These are phyloP conservation scores for Sussaba pulchella DNA, from an alignment of 2,888 invertebrate species.

Conservation along the genomic window DNA sequence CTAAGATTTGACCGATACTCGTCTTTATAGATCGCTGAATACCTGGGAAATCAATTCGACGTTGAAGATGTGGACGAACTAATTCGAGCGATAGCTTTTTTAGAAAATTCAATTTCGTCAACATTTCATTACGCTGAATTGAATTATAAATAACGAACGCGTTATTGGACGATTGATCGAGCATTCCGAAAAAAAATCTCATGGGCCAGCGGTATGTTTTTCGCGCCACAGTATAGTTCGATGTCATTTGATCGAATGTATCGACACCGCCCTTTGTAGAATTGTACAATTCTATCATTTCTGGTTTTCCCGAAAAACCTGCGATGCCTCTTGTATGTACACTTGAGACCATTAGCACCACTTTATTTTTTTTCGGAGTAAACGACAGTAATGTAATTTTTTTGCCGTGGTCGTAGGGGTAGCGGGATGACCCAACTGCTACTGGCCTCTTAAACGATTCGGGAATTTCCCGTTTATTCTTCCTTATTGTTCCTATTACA, in stretches of 20 bases:
- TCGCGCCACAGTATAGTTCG: too few species aligned
- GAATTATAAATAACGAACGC: constrained; percentile 4
- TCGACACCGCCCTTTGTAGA: constrained; percentile 8
- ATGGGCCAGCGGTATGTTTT: too few species aligned
- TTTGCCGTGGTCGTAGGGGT: constrained; percentile 32
- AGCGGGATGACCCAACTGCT: too few species aligned
- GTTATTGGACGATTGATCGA: constrained; percentile 26
- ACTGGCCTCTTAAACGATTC: too few species aligned
- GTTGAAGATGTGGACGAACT: constrained; percentile 16
- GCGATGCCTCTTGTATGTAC: constrained; percentile 16
- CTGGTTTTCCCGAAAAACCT: constrained; percentile 22
- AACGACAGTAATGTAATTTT: constrained; percentile 25
- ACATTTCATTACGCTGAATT: not conserved
- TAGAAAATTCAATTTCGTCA: not conserved
- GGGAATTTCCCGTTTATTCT: constrained; percentile 44
- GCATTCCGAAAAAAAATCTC: too few species aligned
- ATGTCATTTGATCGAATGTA: too few species aligned
- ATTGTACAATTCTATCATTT: constrained; percentile 38
- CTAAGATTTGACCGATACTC: not conserved
- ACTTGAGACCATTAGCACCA: constrained; percentile 18
- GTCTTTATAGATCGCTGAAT: not conserved
- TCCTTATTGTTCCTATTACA: too few species aligned
- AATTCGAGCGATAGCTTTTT: constrained; percentile 6
- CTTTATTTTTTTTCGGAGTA: constrained; percentile 37
- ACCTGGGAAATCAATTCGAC: constrained; percentile 12